phyloP scores from a whole-genome alignment of 2,888 invertebrate genomes.

The Hartigia nigra region DNA sequence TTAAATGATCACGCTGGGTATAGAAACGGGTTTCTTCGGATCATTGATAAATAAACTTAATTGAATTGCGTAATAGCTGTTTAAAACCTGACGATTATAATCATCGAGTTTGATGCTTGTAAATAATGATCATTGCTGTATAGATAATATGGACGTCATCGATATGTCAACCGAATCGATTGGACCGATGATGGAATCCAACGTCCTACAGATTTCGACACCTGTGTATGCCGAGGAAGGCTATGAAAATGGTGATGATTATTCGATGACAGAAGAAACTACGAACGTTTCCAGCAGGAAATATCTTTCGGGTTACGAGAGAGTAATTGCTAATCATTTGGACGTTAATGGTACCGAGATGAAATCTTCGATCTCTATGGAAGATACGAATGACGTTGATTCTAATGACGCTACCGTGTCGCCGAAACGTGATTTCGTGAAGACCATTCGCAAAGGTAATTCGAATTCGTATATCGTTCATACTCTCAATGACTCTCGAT shows the following conservation, averaged over 20 bases:
- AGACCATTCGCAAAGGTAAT: constrained; percentile 48
- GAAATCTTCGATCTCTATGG: no score
- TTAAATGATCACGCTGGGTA: neutral
- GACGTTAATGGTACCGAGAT: no score
- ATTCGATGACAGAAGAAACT: neutral
- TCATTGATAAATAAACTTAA: neutral
- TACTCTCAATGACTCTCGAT: neutral
- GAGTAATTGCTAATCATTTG: no score
- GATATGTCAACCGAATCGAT: neutral
- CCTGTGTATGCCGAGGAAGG: neutral
- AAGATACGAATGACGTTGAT: no score
- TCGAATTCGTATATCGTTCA: neutral
- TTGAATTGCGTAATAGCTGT: neutral
- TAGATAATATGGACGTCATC: neutral
- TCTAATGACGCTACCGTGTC: constrained; percentile 21
- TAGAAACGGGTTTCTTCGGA: no score
- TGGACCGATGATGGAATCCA: neutral
- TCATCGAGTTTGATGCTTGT: neutral
- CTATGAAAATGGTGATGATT: neutral
- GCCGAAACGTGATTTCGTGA: constrained; percentile 48
- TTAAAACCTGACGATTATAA: neutral
- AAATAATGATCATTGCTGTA: neutral
- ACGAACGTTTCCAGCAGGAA: neutral
- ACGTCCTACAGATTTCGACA: constrained; percentile 13
- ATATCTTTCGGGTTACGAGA: no score